Percentiles rank a stretch among this genome's conserved stretches.
Evolutionary conservation across 2,113 vertebrate species (phyloP).

Genomic region (Passer domesticus): DNA sequence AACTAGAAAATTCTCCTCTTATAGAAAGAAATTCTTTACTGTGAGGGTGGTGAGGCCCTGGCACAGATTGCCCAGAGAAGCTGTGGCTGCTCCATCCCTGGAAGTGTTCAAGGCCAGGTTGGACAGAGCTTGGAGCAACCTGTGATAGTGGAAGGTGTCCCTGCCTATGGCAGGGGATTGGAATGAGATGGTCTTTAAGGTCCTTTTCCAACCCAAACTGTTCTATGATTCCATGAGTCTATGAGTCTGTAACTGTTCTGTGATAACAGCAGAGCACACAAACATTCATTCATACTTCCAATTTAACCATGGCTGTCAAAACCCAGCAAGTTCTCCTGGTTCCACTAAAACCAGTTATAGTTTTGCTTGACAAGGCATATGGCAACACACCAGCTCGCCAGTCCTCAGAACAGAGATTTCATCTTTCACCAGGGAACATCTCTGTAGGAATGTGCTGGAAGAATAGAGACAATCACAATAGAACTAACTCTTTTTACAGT

Average conservation of each 20-base stretch:
- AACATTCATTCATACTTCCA: neutral
- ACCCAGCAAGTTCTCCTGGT: neutral
- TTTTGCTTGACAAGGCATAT: neutral
- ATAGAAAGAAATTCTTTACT: neutral
- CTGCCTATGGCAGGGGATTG: neutral
- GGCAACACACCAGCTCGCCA: neutral
- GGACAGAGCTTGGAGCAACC: neutral
- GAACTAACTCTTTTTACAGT: neutral
- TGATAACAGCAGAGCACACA: neutral
- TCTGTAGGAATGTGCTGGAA: neutral
- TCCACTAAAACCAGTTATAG: neutral
- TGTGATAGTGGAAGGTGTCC: neutral
- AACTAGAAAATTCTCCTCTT: neutral
- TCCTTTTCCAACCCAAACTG: too few relatives aligned
- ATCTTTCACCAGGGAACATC: neutral
- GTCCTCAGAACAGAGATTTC: neutral
- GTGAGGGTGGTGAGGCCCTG: neutral
- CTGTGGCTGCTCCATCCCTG: neutral
- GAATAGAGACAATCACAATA: neutral
- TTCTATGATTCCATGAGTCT: neutral
- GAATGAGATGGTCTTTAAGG: neutral
- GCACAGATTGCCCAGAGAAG: neutral
- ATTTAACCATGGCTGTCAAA: neutral
- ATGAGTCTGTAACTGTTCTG: neutral
- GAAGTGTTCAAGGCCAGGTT: neutral